phyloP scores from a whole-genome alignment of 2,797 vertebrate species.

The Syncerus caffer region DNA sequence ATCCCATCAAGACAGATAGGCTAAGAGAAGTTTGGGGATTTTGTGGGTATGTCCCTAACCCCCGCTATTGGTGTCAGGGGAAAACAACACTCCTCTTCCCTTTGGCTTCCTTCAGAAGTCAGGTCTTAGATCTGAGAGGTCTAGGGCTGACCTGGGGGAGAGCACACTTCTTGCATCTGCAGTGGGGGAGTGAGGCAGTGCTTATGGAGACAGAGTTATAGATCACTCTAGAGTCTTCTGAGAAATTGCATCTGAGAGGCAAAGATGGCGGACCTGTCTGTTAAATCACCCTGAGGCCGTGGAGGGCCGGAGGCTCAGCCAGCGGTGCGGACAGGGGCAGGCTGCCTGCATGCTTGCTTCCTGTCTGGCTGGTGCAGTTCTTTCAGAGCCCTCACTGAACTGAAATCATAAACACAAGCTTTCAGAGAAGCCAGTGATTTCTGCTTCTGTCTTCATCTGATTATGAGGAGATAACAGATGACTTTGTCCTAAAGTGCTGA shows the following conservation, averaged over 20 bases:
- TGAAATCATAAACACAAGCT: background rate
- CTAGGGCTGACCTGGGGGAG: background rate
- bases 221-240: background rate
- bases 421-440: background rate
- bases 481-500: background rate
- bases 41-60: background rate
- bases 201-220: background rate
- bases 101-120: background rate
- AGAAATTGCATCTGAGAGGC: background rate
- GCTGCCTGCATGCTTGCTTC: background rate
- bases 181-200: no score
- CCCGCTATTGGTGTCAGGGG: background rate
- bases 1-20: background rate
- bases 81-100: background rate
- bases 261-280: background rate
- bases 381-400: background rate
- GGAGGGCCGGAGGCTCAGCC: fast-evolving
- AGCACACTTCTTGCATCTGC: background rate
- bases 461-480: background rate
- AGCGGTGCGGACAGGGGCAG: fast-evolving
- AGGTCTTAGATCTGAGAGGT: background rate
- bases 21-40: background rate
- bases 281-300: background rate
- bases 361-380: background rate
- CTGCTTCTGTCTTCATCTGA: slow-evolving; percentile 4